A percentile compares a stretch with the other conserved stretches of the same genome.
phyloP scores from a whole-genome alignment of 2,797 vertebrate genomes.

The Gadopsis bispinosus region DNA sequence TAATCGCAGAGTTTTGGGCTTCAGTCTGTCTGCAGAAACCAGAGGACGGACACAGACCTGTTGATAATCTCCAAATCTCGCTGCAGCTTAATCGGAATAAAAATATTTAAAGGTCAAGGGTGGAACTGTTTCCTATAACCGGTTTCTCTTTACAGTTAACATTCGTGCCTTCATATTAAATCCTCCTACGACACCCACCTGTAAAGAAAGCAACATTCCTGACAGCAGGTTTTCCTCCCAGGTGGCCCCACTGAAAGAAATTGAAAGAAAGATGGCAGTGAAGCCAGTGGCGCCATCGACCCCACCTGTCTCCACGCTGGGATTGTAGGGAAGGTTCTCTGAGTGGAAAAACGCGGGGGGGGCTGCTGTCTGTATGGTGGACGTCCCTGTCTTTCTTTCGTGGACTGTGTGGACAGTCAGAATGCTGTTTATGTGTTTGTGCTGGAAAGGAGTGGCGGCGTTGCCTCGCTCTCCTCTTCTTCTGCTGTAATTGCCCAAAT shows the following conservation, averaged over 20 bases:
- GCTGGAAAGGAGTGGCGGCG: slow-evolving; percentile 20
- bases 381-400: background rate
- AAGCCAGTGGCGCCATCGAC: slow-evolving; percentile 17
- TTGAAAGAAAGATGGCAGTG: slow-evolving; percentile 32
- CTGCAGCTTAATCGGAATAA: slow-evolving; percentile 36
- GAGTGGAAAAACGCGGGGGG: slow-evolving; percentile 25
- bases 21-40: background rate
- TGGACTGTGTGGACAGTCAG: background rate
- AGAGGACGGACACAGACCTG: background rate
- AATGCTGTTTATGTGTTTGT: slow-evolving; percentile 24
- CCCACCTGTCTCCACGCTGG: slow-evolving; percentile 12
- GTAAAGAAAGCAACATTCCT: background rate
- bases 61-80: slow-evolving; percentile 13
- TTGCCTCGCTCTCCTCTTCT: slow-evolving; percentile 1
- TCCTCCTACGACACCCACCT: slow-evolving; percentile 33
- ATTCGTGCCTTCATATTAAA: slow-evolving; percentile 30
- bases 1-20: background rate
- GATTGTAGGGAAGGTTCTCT: slow-evolving; percentile 15
- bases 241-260: too few species aligned
- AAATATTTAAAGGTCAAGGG: slow-evolving; percentile 45
- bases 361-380: slow-evolving; percentile 6
- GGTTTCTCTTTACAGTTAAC: slow-evolving; percentile 34
- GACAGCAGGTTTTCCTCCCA: background rate
- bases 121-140: slow-evolving; percentile 38
- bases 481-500: slow-evolving; percentile 39